phyloP scores from a whole-genome alignment of 2,888 invertebrate species.

The Rhingia campestris region DNA sequence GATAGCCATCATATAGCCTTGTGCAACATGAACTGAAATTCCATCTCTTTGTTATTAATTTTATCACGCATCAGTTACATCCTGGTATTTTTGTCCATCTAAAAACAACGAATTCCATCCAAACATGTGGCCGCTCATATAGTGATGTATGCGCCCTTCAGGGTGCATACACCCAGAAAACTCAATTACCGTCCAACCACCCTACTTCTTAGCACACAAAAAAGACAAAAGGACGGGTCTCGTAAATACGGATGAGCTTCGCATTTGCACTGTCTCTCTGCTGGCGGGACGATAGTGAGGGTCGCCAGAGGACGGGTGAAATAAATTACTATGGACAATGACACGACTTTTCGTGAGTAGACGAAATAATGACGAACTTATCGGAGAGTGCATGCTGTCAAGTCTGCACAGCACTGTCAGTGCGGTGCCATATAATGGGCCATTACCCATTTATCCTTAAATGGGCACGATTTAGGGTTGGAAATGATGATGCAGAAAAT shows the following conservation, averaged over 20 bases:
- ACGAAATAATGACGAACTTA: conserved; percentile 47
- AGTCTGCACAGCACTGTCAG: conserved; percentile 3
- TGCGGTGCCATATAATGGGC: conserved; percentile 44
- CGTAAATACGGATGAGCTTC: conserved; percentile 59
- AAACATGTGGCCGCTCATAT: conserved; percentile 48
- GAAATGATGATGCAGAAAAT: conserved; percentile 65
- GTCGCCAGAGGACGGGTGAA: neutral
- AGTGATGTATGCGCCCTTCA: conserved; percentile 26
- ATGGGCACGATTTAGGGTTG: conserved; percentile 12
- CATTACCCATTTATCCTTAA: conserved; percentile 50
- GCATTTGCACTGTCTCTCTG: conserved; percentile 13
- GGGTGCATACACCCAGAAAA: conserved; percentile 68
- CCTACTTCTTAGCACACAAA: conserved; percentile 14
- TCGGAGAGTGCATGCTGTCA: conserved; percentile 13
- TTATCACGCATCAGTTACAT: conserved; percentile 71
- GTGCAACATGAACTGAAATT: conserved; percentile 54
- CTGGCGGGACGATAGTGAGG: too few relatives aligned
- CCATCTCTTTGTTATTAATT: conserved; percentile 68
- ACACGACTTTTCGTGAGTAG: conserved; percentile 53
- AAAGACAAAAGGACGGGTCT: conserved; percentile 49
- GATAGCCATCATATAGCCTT: conserved; percentile 12
- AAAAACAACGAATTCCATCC: conserved; percentile 65
- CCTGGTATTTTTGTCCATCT: conserved; percentile 61
- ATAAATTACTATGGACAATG: conserved; percentile 47
- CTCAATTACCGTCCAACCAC: conserved; percentile 67